Evolutionary conservation across 2,113 vertebrate species (phyloP).

Genomic region (Festucalex cinctus): DNA sequence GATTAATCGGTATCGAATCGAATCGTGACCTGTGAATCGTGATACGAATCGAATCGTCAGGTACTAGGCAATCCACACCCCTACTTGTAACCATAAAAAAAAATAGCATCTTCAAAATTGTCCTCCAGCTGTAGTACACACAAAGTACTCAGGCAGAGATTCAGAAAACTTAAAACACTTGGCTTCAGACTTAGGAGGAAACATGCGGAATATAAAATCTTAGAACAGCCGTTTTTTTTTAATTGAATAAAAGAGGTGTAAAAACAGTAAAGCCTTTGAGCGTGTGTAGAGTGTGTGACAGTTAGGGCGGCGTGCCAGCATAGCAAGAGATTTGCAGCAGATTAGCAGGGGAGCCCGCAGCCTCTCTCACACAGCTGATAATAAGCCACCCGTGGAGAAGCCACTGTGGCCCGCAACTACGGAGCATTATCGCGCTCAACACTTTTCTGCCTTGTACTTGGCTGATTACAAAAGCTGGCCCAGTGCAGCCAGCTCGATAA

Average conservation of each 20-base stretch:
- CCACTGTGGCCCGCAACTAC: constrained; percentile 5
- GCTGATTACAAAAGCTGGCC: constrained; percentile 24
- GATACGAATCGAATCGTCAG: no score
- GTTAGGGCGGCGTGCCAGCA: constrained; percentile 15
- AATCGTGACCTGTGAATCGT: no score
- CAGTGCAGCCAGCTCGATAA: constrained; percentile 15
- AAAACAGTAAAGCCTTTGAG: constrained; percentile 7
- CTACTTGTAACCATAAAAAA: no score
- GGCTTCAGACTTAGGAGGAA: background rate
- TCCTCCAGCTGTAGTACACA: background rate
- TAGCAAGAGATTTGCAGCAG: constrained; percentile 20
- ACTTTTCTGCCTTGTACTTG: constrained; percentile 30
- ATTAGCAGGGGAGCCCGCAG: constrained; percentile 27
- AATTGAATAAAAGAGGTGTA: background rate
- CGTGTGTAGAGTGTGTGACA: background rate
- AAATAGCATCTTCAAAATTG: background rate
- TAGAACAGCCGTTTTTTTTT: background rate
- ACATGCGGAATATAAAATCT: constrained; percentile 3
- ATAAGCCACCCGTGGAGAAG: constrained; percentile 24
- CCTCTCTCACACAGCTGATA: constrained; percentile 33
- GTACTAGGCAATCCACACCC: no score
- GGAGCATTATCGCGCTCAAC: constrained; percentile 25
- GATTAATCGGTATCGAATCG: no score
- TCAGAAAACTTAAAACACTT: constrained; percentile 6
- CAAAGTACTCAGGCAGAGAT: background rate